Conservation (phyloP, 2,888 invertebrate genomes). For the Lacanobia wlatinum region DNA sequence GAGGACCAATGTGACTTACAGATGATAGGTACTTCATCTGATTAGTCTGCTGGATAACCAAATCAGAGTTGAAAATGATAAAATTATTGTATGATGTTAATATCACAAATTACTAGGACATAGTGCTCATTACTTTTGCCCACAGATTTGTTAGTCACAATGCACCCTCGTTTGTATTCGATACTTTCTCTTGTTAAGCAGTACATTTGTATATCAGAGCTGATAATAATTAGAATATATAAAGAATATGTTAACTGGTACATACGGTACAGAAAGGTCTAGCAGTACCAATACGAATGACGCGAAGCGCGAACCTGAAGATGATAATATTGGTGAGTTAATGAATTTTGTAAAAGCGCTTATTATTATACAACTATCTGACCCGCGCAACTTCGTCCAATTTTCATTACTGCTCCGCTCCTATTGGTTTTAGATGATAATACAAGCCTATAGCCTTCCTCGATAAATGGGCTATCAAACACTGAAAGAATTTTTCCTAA, state of each 20-base stretch:
- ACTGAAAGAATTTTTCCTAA: no score
- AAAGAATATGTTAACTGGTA: slow-evolving; percentile 32
- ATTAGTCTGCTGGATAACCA: no score
- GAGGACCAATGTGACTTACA: no score
- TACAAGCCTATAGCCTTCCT: no score
- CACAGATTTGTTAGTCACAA: slow-evolving; percentile 18
- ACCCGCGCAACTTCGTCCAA: no score
- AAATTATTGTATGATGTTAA: no score
- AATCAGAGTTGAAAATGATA: no score
- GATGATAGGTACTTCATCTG: no score
- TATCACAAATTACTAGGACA: not conserved
- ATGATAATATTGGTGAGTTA: slow-evolving; percentile 21
- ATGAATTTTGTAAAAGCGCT: not conserved
- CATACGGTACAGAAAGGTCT: slow-evolving; percentile 36
- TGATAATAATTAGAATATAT: not conserved
- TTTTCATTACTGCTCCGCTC: no score
- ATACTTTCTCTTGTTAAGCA: slow-evolving; percentile 1
- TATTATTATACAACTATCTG: not conserved
- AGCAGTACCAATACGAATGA: slow-evolving; percentile 45
- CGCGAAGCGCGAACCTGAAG: slow-evolving; percentile 40
- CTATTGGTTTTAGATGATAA: no score
- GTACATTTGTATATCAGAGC: not conserved
- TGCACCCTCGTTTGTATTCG: slow-evolving; percentile 6
- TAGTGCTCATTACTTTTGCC: not conserved
- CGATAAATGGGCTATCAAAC: no score